These are phyloP conservation scores for Hymenopus coronatus DNA, from an alignment of 2,888 invertebrate species.

Conservation along the genomic window DNA sequence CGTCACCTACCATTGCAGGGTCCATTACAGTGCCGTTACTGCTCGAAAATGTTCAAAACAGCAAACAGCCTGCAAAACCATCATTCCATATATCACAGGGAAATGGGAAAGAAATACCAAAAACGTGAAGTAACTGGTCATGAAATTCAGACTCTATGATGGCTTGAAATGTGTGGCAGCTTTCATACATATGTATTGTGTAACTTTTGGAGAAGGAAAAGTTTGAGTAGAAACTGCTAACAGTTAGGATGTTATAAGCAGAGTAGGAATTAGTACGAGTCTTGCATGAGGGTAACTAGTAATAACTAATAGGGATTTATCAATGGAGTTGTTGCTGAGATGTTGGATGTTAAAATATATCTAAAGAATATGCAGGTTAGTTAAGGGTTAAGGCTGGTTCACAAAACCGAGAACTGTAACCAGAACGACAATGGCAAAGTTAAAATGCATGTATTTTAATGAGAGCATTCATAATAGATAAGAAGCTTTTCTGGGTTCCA, in stretches of 20 bases:
- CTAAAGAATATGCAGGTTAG: too few relatives aligned
- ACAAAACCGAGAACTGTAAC: too few relatives aligned
- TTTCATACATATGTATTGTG: not conserved
- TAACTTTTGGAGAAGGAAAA: not conserved
- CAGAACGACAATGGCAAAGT: too few relatives aligned
- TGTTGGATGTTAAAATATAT: not conserved
- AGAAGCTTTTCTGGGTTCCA: too few relatives aligned
- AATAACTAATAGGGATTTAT: not conserved
- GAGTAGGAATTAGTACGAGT: not conserved
- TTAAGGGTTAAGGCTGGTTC: too few relatives aligned
- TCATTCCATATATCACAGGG: conserved; percentile 27
- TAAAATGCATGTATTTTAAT: too few relatives aligned
- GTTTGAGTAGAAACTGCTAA: not conserved
- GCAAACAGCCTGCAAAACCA: conserved; percentile 30
- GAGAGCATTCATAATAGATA: too few relatives aligned
- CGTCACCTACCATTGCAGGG: conserved; percentile 30
- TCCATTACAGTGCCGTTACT: conserved; percentile 20
- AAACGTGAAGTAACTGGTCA: not conserved
- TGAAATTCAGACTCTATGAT: not conserved
- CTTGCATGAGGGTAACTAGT: not conserved
- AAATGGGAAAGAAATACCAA: not conserved
- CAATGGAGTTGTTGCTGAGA: not conserved
- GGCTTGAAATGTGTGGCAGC: not conserved
- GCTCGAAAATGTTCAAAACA: conserved; percentile 26
- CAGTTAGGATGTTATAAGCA: not conserved